Base-by-base conservation (phyloP, 2,113 vertebrate species). In the Sterna hirundo region DNA sequence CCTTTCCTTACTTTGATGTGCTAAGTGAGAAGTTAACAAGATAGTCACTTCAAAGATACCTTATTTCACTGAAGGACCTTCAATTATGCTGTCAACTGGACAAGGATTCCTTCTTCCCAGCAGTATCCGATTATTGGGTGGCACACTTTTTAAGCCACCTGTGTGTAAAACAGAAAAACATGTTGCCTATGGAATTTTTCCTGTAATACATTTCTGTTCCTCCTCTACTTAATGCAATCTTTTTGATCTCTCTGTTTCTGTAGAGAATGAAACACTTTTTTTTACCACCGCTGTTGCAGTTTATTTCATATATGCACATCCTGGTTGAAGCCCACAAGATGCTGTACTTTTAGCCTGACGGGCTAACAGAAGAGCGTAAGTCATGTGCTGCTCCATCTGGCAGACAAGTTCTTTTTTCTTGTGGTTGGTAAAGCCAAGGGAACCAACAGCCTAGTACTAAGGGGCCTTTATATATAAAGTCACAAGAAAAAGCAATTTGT, bases 1-100 rank as follows among this genome's bases (percentile, higher is more conserved):
- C 27, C 66, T 94, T 92, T 47, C 66, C 47, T 91, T 57, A 26
- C 84, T 97, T 94, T 95, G 94, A 96, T 94, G 90, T 88, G 92
- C 42, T 75, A 89, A 96, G 86, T 32, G 71, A 94, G 80, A 90
- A 90, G 91, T 94, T 94, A 93, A 89, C 55, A 89, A 93, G 92
- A 38, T 6, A 75, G 71, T 32, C 65, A 81, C 96, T 97, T 96
- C 88, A 95, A 94, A 97, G 79, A 34, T 6, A 52, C 23, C 27
- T 87, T 40, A 64, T 94, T 97, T 86, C 72, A 72, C 57, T 86
- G 84, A 74, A 90, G 66, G 68, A 82, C 90, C 83, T 83, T 94
- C 86, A 92, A n/a, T 90, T 75, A 77, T 42, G 38, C 57, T 86
- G 38, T 78, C 40, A 83, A 68, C 72, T 55, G 88, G 88, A 68